These are phyloP conservation scores for Calliopsis andreniformis DNA, from an alignment of 1,140 invertebrate species.

Conservation along the genomic window DNA sequence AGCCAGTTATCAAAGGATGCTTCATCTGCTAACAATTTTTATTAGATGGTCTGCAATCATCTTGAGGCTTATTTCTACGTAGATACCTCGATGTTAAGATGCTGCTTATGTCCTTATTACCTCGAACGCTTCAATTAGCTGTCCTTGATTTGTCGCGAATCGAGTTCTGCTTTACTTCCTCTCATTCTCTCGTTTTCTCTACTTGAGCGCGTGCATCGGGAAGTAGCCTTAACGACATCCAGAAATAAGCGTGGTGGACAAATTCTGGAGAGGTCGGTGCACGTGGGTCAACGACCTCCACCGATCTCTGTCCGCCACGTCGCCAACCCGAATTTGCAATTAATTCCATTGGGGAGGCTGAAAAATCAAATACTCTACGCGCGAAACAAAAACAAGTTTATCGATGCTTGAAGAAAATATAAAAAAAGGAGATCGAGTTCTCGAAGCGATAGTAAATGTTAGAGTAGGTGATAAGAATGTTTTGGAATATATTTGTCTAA, in stretches of 20 bases:
- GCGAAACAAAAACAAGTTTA: not conserved
- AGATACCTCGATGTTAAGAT: no score
- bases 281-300: not conserved
- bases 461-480: not conserved
- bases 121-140: no score
- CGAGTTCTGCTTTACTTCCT: no score
- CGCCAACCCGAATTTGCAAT: not conserved
- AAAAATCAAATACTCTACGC: no score
- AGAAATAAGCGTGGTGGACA: conserved; percentile 20
- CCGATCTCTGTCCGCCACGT: not conserved
- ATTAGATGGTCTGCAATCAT: no score
- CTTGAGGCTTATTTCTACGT: no score
- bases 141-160: not conserved
- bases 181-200: no score
- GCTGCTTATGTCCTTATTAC: no score
- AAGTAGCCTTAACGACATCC: not conserved
- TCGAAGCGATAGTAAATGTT: not conserved
- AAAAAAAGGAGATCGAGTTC: not conserved
- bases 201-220: not conserved
- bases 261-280: conserved; percentile 8
- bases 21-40: no score
- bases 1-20: no score
- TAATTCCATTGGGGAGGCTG: not conserved
- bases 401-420: not conserved
- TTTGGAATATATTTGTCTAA: not conserved